These are phyloP conservation scores for Cremastobaeus sp. DNA, from an alignment of 2,888 invertebrate genomes.

Conservation along the genomic window DNA sequence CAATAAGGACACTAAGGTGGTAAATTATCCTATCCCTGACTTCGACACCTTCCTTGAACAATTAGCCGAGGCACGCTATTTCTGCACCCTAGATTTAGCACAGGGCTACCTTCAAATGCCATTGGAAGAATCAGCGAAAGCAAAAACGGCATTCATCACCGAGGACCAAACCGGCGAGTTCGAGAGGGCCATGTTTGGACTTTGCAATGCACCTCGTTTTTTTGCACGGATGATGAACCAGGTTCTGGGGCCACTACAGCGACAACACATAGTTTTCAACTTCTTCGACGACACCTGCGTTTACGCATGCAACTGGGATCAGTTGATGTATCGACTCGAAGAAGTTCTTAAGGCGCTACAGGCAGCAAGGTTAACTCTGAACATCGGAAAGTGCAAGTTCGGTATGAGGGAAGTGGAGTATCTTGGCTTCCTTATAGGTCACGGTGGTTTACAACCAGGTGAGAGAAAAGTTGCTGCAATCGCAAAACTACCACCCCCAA, in stretches of 20 bases:
- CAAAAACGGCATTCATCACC: background rate
- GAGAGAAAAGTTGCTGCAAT: background rate
- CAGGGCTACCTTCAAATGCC: background rate
- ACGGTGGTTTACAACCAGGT: background rate
- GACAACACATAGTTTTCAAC: constrained; percentile 3
- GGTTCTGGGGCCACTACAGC: constrained; percentile 2
- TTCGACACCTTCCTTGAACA: background rate
- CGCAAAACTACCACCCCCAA: background rate
- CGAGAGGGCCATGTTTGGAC: constrained; percentile 35
- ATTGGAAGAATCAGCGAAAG: background rate
- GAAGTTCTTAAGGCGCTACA: constrained; percentile 2
- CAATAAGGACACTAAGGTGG: too few relatives aligned
- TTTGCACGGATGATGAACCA: constrained; percentile 31
- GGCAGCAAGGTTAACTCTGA: background rate
- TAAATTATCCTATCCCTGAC: too few relatives aligned
- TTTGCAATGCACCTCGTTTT: constrained; percentile 27
- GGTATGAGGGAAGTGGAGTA: constrained; percentile 1
- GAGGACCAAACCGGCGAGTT: too few relatives aligned
- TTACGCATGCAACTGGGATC: constrained; percentile 3
- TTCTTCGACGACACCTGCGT: constrained; percentile 10
- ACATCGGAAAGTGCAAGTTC: constrained; percentile 4
- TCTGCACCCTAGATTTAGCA: background rate
- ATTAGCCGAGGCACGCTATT: background rate
- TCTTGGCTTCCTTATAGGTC: background rate
- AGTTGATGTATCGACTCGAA: constrained; percentile 6